These are phyloP conservation scores for Acinonyx jubatus DNA, from an alignment of 2,113 vertebrate species.

Conservation along the genomic window DNA sequence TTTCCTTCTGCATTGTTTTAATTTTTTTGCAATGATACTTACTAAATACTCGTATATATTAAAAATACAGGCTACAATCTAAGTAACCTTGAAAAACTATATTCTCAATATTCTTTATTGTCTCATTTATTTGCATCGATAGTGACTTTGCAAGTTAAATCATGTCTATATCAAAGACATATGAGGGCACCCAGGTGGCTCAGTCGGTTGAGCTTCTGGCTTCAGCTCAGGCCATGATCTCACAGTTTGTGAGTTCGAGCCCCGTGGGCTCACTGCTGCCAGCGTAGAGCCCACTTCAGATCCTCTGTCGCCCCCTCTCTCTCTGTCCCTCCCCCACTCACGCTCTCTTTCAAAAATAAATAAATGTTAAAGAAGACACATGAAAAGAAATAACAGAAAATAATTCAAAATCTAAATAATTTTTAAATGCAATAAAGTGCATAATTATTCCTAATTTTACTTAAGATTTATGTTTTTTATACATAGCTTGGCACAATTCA, in stretches of 20 bases:
- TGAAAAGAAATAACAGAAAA: background rate
- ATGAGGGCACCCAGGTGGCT: background rate
- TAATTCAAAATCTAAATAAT: background rate
- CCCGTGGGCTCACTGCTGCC: too few relatives aligned
- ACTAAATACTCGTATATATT: background rate
- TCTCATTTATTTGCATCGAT: conserved; percentile 2
- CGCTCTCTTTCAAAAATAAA: too few relatives aligned
- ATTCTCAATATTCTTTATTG: background rate
- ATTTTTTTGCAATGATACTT: background rate
- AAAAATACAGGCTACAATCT: background rate
- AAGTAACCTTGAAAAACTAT: background rate
- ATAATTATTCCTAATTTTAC: background rate
- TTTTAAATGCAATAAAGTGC: background rate
- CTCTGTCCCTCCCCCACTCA: too few relatives aligned
- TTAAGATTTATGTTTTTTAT: background rate
- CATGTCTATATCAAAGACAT: background rate
- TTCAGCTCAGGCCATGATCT: too few relatives aligned
- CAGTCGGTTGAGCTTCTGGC: too few relatives aligned
- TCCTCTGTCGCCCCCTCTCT: too few relatives aligned
- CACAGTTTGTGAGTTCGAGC: too few relatives aligned
- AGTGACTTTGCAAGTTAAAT: background rate
- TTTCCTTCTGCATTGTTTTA: conserved; percentile 8
- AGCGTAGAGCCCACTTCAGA: too few relatives aligned
- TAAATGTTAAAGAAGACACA: background rate
- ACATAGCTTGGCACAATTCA: background rate